These are phyloP conservation scores for Larimichthys crocea DNA, from an alignment of 2,113 vertebrate species.

Conservation along the genomic window DNA sequence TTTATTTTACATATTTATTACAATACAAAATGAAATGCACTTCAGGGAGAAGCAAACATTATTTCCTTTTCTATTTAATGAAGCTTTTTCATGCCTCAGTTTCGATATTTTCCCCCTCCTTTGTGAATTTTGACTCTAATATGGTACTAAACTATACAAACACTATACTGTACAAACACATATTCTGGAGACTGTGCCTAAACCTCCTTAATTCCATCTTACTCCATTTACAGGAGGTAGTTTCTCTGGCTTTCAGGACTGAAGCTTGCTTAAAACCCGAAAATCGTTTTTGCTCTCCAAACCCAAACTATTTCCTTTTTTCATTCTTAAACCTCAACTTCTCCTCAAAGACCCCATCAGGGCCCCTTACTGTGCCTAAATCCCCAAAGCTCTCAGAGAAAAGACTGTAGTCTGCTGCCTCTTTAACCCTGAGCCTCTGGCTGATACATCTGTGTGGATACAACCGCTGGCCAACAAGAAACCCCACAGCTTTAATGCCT, in stretches of 20 bases:
- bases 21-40: not conserved
- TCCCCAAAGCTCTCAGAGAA: slow-evolving; percentile 39
- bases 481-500: slow-evolving; percentile 26
- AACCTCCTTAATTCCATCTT: slow-evolving; percentile 18
- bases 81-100: not conserved
- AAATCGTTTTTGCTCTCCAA: slow-evolving; percentile 15
- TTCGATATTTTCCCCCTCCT: not conserved
- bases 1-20: too few species aligned
- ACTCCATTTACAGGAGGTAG: not conserved
- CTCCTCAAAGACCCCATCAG: slow-evolving; percentile 28
- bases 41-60: not conserved
- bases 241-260: slow-evolving; percentile 16
- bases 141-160: not conserved
- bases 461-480: slow-evolving; percentile 36
- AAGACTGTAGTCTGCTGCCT: slow-evolving; percentile 23
- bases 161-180: not conserved
- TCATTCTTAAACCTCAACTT: slow-evolving; percentile 46
- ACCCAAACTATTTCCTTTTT: slow-evolving; percentile 28
- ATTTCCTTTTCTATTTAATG: not conserved
- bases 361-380: slow-evolving; percentile 45
- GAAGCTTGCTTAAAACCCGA: slow-evolving; percentile 13
- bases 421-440: slow-evolving; percentile 48
- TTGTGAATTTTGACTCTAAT: not conserved
- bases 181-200: not conserved
- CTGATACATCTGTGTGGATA: slow-evolving; percentile 33